Conservation (phyloP, 2,888 invertebrate species). For the Drosophila antonietae region DNA sequence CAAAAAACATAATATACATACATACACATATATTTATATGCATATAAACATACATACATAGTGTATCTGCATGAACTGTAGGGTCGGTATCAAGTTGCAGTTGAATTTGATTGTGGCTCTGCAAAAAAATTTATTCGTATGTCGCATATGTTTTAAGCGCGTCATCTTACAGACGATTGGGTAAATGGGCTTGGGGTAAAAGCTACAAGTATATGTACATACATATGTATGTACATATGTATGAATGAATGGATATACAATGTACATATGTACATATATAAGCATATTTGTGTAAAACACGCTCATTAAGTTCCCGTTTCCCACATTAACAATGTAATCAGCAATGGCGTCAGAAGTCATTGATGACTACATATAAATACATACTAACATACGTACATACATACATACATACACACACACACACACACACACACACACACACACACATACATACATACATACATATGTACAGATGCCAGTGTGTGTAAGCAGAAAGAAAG, state of each 20-base stretch:
- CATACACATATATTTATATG: background rate
- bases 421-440: too few relatives aligned
- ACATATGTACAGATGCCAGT: background rate
- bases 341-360: conserved; percentile 29
- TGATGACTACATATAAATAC: background rate
- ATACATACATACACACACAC: background rate
- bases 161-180: conserved; percentile 11
- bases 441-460: background rate
- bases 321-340: conserved; percentile 49
- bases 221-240: background rate
- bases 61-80: conserved; percentile 37
- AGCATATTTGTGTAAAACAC: background rate
- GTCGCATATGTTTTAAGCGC: conserved; percentile 1
- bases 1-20: conserved; percentile 9
- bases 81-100: conserved; percentile 52
- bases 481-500: background rate
- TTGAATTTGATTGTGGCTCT: conserved; percentile 50
- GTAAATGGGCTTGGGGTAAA: conserved; percentile 1
- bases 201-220: conserved; percentile 3
- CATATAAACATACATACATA: background rate
- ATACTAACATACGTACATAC: background rate
- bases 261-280: too few relatives aligned
- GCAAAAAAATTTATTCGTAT: conserved; percentile 24
- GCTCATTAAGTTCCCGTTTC: conserved; percentile 25
- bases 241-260: too few relatives aligned